Evolutionary conservation across 2,113 vertebrate genomes (phyloP), one percentile per base, ranked within the genome.

Genomic region (Alaudala cheleensis): DNA sequence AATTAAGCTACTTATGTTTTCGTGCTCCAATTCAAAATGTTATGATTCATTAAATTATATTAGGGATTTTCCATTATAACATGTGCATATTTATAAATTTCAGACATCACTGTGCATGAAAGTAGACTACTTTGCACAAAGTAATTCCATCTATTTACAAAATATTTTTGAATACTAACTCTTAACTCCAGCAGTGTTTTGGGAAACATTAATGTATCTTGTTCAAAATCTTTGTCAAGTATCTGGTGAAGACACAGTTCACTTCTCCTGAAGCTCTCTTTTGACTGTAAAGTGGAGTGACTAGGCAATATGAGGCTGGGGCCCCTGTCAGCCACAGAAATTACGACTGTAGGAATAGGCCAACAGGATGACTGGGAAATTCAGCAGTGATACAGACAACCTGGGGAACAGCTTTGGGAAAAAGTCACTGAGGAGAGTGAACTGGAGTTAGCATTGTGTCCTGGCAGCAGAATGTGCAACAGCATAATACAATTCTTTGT

Each of bases 1-100:
- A 92, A 93, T 87, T 87, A 90, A 87, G 44, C 37, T 93, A 53
- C 74, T 90, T 84, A 89, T 1, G 5, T 80, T 82, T 95, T 74
- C 11, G 31, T 62, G 56, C 34, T 82, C 81, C 66, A 79, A 62
- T 90, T 90, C n/a, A 90, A 90, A 95, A 81, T 79, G 16, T 66
- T 90, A 47, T 83, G 53, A 62, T 69, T 79, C 29, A 71, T 79
- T 71, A 80, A 92, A 89, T 51, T 82, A 50, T 58, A 71, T 74
- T 58, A 62, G 5, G 10, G 37, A 62, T 62, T 88, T 89, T 91
- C 14, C 56, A 31, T 76, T 76, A 72, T 76, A 80, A 71, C 6
- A 47, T 34, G 31, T 50, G 7, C 29, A 58, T 90, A 51, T 85
- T 90, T 72, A n/a, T 50, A 88, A 16, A 72, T 54, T 69, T 78